Evolutionary conservation across 2,888 invertebrate species (phyloP), one percentile per base, ranked within the genome.

Genomic region (Phengaris alcon): DNA sequence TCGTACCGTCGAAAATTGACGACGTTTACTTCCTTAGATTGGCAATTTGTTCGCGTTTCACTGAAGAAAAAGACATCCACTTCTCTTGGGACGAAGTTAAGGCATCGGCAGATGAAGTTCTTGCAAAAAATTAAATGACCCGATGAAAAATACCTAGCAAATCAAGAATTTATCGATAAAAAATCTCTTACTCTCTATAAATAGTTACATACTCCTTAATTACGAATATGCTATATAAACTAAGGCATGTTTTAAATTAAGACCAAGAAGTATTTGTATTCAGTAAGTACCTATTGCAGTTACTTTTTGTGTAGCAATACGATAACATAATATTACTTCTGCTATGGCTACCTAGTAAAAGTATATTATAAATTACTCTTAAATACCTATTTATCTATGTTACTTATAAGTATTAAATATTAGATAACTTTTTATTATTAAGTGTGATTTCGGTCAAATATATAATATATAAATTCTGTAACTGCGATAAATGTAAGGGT

Each of bases 1-100:
- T 99, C 84, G 98, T 98, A 15, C 98, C 99, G 0, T 97, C 98
- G 0, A 97, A 97, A 89, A 96, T 98, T 77, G 95, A 95, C 69
- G 97, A 96, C 78, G 94, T 94, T 0, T 99, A 96, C 87, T 98
- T 98, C 91, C 91, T 99, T 73, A 95, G 99, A 77, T 94, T 99
- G 88, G 98, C 98, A 0, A 94, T 99, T 78, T 99, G 99, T 86
- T 98, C 98, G 0, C 95, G 97, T 76, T 96, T 95, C 83, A 96
- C 97, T 3, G 96, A 97, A 84, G 95, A 96, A 46, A 95, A 95
- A 76, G 98, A 99, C 83, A 97, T 99, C 81, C 94, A 96, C 59
- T 94, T 95, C 81, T 97, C 98, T 0, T 99, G 98, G 98, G 95
- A 96, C 51, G 98, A 98, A 88, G 95, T 98, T 3, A 95, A 95